These are phyloP conservation scores for Pristiophorus japonicus DNA, from an alignment of 2,113 vertebrate species.

Conservation along the genomic window DNA sequence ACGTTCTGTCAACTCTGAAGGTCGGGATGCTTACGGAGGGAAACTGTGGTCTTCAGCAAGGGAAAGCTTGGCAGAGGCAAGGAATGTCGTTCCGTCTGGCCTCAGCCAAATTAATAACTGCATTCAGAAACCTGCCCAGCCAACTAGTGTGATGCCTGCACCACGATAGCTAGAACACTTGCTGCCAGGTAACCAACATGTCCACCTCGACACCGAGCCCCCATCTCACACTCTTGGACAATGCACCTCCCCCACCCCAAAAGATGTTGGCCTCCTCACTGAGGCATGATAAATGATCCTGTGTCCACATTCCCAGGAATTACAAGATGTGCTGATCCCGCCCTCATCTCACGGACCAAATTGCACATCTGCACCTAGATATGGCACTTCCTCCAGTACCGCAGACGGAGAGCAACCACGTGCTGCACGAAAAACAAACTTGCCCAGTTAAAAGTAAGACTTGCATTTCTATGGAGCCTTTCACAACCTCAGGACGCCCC, in stretches of 20 bases:
- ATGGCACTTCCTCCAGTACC: no score
- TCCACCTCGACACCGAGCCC: not conserved
- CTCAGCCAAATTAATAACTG: not conserved
- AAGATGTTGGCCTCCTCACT: not conserved
- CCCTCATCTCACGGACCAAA: not conserved
- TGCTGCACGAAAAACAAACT: not conserved
- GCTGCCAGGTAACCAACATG: not conserved
- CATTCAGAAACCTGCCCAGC: not conserved
- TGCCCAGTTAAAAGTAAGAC: not conserved
- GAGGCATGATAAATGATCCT: not conserved
- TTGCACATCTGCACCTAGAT: no score
- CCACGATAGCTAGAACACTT: not conserved
- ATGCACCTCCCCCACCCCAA: not conserved
- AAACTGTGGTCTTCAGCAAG: not conserved
- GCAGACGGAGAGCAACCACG: not conserved
- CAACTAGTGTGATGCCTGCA: not conserved
- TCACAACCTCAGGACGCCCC: not conserved
- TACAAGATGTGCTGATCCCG: not conserved
- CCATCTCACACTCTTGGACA: not conserved
- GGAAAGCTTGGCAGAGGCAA: not conserved
- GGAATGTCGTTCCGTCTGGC: not conserved
- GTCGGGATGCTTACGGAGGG: not conserved
- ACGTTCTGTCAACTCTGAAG: not conserved
- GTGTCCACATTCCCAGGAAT: not conserved
- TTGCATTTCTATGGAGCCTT: not conserved